Evolutionary conservation across 1,140 invertebrate species (phyloP), one percentile per base, ranked within the genome.

Genomic region (Trichonephila clavata): DNA sequence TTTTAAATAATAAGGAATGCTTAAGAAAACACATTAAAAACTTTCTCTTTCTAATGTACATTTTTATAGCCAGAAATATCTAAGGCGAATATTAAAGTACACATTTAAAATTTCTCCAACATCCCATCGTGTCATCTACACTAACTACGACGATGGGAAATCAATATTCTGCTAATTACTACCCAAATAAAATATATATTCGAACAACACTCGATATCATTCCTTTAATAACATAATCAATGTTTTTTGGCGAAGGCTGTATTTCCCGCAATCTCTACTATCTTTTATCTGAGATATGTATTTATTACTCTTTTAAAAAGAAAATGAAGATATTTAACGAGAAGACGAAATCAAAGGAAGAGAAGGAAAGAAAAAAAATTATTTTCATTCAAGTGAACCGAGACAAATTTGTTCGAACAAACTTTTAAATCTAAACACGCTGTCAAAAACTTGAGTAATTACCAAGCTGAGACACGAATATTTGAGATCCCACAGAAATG

Each of bases 361-460:
- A 10, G 43, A 50, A 50, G 43, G 43, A 43, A 43, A 43, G 43
- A 7, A 43, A 50, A 50, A 50, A 77, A 77, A 77, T 27, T 32
- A 2, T 27, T 77, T 24, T 24, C 24, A 16, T 77, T 77, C 27
- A 32, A 32, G 68, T 27, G 27, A 77, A 77, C 68, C 27, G 68
- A 13, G 68, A 24, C 16, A 61, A 61, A 32, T 77, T 77, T 16
- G 27, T 32, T 16, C 68, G 68, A 77, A 77, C 68, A 39, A 77
- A 77, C 68, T 77, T 77, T 77, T 39, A 77, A 77, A 39, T 77
- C 68, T 77, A 77, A 77, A 77, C 68, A 77, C 3, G 80, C 80
- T 83, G 80, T 83, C 80, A 83, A 57, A 77, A 83, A 50, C 43
- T 50, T 83, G 80, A 83, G 80, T 83, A 50, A 83, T 83, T 59